These are phyloP conservation scores for Acleris holmiana DNA, from an alignment of 2,888 invertebrate species.

Conservation along the genomic window DNA sequence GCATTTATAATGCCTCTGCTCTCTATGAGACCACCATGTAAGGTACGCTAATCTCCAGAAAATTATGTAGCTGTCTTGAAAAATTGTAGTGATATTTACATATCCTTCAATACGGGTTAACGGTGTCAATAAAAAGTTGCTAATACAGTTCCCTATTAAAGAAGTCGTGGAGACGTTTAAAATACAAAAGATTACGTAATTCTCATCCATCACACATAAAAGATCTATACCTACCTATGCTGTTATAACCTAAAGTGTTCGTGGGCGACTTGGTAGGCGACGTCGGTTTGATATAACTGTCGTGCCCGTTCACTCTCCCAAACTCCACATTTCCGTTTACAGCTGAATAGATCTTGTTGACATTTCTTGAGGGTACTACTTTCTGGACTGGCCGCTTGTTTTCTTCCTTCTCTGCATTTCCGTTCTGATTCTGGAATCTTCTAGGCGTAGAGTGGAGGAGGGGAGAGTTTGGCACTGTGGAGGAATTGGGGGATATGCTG, in stretches of 20 bases:
- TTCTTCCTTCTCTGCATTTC: slow-evolving; percentile 74
- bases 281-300: slow-evolving; percentile 86
- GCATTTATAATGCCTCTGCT: no score
- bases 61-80: no score
- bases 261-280: slow-evolving; percentile 87
- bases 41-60: no score
- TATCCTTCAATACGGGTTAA: no score
- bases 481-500: slow-evolving; percentile 60
- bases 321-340: slow-evolving; percentile 76
- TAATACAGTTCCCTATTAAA: no score
- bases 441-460: slow-evolving; percentile 79
- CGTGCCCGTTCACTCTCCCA: slow-evolving; percentile 65
- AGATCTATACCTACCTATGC: slow-evolving; percentile 47
- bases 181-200: background rate
- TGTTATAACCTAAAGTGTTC: slow-evolving; percentile 85
- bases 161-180: background rate
- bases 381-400: slow-evolving; percentile 90
- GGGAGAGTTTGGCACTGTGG: slow-evolving; percentile 75
- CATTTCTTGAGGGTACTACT: slow-evolving; percentile 90
- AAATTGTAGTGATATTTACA: no score
- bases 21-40: no score
- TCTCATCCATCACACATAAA: background rate
- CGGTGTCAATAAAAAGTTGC: no score
- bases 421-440: slow-evolving; percentile 71
- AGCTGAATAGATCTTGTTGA: slow-evolving; percentile 78